Base-by-base conservation (phyloP, 2,888 invertebrate genomes). In the Mesorhabditis sp. region DNA sequence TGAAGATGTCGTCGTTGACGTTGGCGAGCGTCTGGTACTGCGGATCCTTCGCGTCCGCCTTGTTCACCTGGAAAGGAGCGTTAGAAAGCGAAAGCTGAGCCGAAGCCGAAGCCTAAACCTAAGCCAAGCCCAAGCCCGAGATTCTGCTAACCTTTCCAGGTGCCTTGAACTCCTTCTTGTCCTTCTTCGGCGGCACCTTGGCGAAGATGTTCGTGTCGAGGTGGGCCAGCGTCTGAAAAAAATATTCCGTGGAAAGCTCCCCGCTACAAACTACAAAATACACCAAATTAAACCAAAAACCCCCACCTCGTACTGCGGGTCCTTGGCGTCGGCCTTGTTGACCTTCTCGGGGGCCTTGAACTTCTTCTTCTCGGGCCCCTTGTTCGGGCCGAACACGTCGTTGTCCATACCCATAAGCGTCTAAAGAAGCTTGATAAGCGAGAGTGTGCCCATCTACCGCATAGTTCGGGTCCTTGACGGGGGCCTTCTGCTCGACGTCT, bases 11-110 rank as follows among this genome's bases (percentile, higher is more conserved):
- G 71, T 72, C 74, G 44, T 74, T 72, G 41, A 75, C 74, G 44
- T 70, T 74, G 64, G 71, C 73, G 62, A 76, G 69, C 61, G 75
- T 76, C 66, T 76, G 74, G 63, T 77, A 77, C 67, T 75, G 70
- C 7, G 75, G 75, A 44, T 75, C 75, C 67, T 77, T 77, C 43
- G 70, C 70, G 44, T 74, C 74, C 28, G 74, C 75, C 64, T 76
- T 76, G 15, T 45, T 67, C 28, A 72, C 68, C 68, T 69, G 50
- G 65, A 67, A 15, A 65, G 15, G 10, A 64, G 13, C 10, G 10
- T 10, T n/a, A 15, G 64, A n/a, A 15, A 15, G 10, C 64, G 15
- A 10, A 58, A 58, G 58, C n/a, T 58, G 10, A 28, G 28, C 28
- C 28, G 28, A 2, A 28, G 28, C 28, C 28, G 28, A 28, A 28